Conservation (phyloP, 2,888 invertebrate species). For the Brachyptera risi region DNA sequence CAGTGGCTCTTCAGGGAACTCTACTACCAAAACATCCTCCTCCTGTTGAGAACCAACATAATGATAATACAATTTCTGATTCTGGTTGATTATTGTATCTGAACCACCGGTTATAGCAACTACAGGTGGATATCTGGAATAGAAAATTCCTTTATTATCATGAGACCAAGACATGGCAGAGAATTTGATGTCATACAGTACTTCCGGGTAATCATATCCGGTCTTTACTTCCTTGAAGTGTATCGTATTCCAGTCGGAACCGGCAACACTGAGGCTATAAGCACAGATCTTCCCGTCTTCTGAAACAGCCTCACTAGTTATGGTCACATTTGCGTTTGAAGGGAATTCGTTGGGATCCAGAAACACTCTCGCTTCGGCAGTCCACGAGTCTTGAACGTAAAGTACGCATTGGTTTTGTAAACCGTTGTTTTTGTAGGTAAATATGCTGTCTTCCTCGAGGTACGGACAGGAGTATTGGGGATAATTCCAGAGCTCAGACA, state of each 20-base stretch:
- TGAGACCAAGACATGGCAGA: conserved; percentile 91
- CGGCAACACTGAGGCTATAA: conserved; percentile 87
- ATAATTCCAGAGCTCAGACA: conserved; percentile 92
- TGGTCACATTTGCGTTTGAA: conserved; percentile 82
- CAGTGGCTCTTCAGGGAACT: conserved; percentile 83
- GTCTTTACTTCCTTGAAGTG: conserved; percentile 71
- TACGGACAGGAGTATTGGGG: conserved; percentile 90
- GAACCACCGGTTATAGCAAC: conserved; percentile 86
- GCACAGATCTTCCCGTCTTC: conserved; percentile 87
- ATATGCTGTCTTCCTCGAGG: conserved; percentile 78
- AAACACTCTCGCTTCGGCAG: conserved; percentile 76
- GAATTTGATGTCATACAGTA: conserved; percentile 88
- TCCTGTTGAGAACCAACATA: conserved; percentile 77
- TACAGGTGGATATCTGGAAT: conserved; percentile 82
- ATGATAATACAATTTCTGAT: conserved; percentile 95
- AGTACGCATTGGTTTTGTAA: conserved; percentile 96
- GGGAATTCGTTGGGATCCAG: conserved; percentile 93
- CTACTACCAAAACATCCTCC: conserved; percentile 81
- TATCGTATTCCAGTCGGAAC: conserved; percentile 95
- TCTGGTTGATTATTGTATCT: conserved; percentile 78
- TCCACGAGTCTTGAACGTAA: conserved; percentile 77
- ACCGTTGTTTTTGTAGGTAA: conserved; percentile 89
- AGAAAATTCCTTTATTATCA: conserved; percentile 93
- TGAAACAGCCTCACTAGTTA: conserved; percentile 73
- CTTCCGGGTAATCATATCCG: conserved; percentile 82